Conservation (phyloP, 1,140 invertebrate genomes). For the Bemisia tabaci region DNA sequence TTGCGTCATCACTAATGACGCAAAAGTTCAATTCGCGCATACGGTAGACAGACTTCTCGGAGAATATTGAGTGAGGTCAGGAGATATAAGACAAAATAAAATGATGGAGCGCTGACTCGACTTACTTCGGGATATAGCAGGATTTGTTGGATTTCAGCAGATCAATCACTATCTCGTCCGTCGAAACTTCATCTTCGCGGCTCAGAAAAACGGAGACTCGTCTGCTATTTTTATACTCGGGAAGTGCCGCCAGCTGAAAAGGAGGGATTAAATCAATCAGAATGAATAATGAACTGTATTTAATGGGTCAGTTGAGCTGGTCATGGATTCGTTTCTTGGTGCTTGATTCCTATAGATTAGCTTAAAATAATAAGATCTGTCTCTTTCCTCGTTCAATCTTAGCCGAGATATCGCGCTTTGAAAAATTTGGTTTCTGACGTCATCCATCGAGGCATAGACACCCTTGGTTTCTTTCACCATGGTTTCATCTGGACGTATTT, state of each 20-base stretch:
- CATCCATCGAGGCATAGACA: too few species aligned
- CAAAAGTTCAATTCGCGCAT: not conserved
- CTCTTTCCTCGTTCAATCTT: too few species aligned
- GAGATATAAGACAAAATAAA: constrained; percentile 1
- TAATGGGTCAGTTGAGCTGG: too few species aligned
- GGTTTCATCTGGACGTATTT: too few species aligned
- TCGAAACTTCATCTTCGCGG: constrained; percentile 36
- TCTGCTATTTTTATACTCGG: constrained; percentile 25
- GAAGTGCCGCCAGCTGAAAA: constrained; percentile 25
- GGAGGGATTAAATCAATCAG: too few species aligned
- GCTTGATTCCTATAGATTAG: too few species aligned
- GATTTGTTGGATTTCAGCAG: constrained; percentile 31
- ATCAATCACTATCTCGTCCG: constrained; percentile 30
- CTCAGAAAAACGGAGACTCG: constrained; percentile 36
- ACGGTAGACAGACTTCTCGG: not conserved
- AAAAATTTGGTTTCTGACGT: too few species aligned
- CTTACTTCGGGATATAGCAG: constrained; percentile 37
- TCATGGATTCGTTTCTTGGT: too few species aligned
- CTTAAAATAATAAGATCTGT: too few species aligned
- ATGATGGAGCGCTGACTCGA: not conserved
- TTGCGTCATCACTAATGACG: not conserved
- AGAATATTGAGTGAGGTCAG: not conserved
- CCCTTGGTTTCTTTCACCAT: too few species aligned
- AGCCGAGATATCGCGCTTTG: too few species aligned
- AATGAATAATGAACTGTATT: too few species aligned